Evolutionary conservation across 2,113 vertebrate genomes (phyloP).

Genomic region (Edolisoma coerulescens): DNA sequence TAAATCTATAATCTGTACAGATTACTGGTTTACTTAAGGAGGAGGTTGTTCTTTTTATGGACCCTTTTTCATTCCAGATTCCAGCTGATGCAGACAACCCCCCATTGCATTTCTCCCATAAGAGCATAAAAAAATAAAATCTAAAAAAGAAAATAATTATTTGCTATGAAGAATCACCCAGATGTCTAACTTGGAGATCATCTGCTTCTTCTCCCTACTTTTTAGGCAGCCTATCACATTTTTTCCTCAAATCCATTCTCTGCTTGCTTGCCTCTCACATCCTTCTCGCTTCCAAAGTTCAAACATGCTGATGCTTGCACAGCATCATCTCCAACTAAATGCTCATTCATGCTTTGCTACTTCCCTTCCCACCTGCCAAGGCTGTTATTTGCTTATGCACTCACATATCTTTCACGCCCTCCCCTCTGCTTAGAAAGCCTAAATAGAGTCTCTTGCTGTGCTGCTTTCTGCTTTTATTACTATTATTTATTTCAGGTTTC

Average conservation of each 20-base stretch:
- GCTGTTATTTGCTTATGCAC: not conserved
- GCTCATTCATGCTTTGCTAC: not conserved
- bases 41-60: not conserved
- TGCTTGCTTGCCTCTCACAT: not conserved
- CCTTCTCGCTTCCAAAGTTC: not conserved
- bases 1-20: not conserved
- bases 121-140: not conserved
- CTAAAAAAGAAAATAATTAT: not conserved
- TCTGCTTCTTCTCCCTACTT: not conserved
- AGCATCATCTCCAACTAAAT: not conserved
- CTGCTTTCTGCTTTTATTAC: constrained; percentile 13
- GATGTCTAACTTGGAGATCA: not conserved
- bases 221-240: not conserved
- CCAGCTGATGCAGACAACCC: not conserved
- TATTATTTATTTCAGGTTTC: constrained; percentile 5
- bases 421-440: not conserved
- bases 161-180: not conserved
- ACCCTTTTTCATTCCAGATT: not conserved
- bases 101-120: not conserved
- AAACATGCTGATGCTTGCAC: not conserved
- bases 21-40: not conserved
- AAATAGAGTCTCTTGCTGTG: not conserved
- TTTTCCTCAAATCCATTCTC: not conserved
- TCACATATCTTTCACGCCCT: not conserved
- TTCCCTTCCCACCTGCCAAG: constrained; percentile 22